phyloP scores from a whole-genome alignment of 2,113 vertebrate genomes.

The Anarrhichthys ocellatus region DNA sequence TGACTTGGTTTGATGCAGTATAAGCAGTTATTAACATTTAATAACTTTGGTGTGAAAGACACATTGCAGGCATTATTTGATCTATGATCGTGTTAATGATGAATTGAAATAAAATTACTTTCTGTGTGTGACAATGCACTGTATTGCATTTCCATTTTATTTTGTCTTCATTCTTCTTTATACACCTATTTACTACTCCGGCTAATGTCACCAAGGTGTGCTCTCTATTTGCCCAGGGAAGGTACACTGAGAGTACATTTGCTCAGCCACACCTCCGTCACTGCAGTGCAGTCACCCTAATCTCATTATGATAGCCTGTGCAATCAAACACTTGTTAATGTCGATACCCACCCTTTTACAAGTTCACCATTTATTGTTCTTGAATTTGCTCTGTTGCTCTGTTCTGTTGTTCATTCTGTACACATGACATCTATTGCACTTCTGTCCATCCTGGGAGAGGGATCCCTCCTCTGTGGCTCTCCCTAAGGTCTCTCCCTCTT shows the following conservation, averaged over 20 bases:
- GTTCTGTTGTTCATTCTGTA: no score
- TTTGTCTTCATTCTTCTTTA: background rate
- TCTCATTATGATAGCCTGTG: conserved; percentile 14
- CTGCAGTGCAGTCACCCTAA: background rate
- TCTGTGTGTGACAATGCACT: background rate
- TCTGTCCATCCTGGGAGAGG: no score
- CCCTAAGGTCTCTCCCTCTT: no score
- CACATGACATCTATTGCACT: no score
- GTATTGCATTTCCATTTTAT: background rate
- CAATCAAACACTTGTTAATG: background rate
- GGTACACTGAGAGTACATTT: background rate
- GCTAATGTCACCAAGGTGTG: background rate
- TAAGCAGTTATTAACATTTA: background rate
- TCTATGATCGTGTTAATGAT: background rate
- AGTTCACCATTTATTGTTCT: background rate
- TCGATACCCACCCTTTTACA: background rate
- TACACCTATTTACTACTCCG: background rate
- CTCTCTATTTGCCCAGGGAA: conserved; percentile 1
- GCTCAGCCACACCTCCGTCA: background rate
- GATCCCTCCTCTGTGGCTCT: no score
- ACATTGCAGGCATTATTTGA: background rate
- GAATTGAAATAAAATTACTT: background rate
- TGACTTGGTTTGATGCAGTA: background rate
- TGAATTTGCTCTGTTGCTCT: background rate
- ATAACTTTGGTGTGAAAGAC: background rate